Conservation (phyloP, 1,140 invertebrate genomes). For the Ceratina calcarata region DNA sequence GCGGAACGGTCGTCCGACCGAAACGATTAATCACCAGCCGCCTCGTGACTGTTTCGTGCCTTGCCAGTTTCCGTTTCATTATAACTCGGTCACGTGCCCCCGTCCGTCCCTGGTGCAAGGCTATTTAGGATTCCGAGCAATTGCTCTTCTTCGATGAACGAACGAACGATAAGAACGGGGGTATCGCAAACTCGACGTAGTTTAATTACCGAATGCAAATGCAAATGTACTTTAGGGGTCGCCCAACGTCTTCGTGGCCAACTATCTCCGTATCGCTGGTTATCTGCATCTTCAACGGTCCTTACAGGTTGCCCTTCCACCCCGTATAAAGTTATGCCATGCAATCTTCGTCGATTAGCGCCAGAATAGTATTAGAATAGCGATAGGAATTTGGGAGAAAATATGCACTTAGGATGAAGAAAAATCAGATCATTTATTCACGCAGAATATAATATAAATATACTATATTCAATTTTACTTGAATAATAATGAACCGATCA, state of each 20-base stretch:
- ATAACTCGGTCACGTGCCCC: conserved; percentile 46
- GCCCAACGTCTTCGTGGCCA: conserved; percentile 55
- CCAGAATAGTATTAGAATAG: neutral
- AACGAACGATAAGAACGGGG: conserved; percentile 68
- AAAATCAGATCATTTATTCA: too few relatives aligned
- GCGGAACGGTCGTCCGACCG: conserved; percentile 29
- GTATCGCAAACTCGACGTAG: conserved; percentile 57
- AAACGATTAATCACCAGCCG: conserved; percentile 54
- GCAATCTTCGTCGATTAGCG: conserved; percentile 49
- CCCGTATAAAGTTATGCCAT: conserved; percentile 18
- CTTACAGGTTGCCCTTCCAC: neutral
- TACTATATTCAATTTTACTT: too few relatives aligned
- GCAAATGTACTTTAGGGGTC: conserved; percentile 73
- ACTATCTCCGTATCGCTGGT: conserved; percentile 6
- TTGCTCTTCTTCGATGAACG: conserved; percentile 61
- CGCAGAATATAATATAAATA: too few relatives aligned
- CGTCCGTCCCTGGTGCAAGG: neutral
- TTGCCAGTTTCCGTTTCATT: conserved; percentile 48
- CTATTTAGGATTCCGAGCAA: conserved; percentile 58
- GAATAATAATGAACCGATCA: too few relatives aligned
- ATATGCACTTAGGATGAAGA: too few relatives aligned
- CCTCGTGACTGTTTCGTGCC: conserved; percentile 41
- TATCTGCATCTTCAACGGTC: neutral
- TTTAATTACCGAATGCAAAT: conserved; percentile 76
- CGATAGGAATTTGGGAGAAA: too few relatives aligned